Conservation (phyloP, 2,797 vertebrate species). For the Parotocinclus haroldoi region DNA sequence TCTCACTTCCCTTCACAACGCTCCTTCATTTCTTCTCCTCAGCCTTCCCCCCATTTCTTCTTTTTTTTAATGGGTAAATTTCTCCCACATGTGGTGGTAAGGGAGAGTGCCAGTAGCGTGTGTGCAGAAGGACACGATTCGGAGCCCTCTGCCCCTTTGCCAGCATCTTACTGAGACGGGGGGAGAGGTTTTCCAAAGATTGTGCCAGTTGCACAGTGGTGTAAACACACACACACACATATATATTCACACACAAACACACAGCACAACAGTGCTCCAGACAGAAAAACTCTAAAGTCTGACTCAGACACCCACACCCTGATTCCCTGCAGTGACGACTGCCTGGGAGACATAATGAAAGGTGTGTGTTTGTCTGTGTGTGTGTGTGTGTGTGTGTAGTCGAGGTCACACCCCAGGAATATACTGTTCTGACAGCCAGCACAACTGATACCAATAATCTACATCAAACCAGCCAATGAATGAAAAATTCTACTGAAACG, state of each 20-base stretch:
- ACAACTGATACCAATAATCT: neutral
- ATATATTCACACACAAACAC: conserved; percentile 20
- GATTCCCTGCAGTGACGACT: conserved; percentile 24
- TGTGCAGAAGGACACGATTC: conserved; percentile 21
- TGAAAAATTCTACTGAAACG: too few species aligned
- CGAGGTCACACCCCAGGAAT: conserved; percentile 14
- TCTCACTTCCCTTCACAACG: neutral
- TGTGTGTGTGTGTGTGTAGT: conserved; percentile 15
- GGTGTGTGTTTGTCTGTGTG: neutral
- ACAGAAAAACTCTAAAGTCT: conserved; percentile 39
- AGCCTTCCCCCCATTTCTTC: conserved; percentile 20
- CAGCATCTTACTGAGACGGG: conserved; percentile 49
- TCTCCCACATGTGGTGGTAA: conserved; percentile 63
- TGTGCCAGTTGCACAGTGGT: conserved; percentile 50
- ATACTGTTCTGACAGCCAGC: neutral
- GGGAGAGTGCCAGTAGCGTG: conserved; percentile 52
- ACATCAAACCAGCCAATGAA: too few species aligned
- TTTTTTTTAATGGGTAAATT: conserved; percentile 48
- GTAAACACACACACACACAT: conserved; percentile 33
- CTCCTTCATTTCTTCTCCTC: conserved; percentile 22
- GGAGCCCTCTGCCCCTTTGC: conserved; percentile 46
- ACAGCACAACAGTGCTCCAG: conserved; percentile 16
- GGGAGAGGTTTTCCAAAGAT: conserved; percentile 55
- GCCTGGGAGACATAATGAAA: conserved; percentile 16
- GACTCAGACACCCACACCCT: conserved; percentile 38